Evolutionary conservation across 2,797 vertebrate species (phyloP), one percentile per base, ranked within the genome.

Genomic region (Muscicapa striata): DNA sequence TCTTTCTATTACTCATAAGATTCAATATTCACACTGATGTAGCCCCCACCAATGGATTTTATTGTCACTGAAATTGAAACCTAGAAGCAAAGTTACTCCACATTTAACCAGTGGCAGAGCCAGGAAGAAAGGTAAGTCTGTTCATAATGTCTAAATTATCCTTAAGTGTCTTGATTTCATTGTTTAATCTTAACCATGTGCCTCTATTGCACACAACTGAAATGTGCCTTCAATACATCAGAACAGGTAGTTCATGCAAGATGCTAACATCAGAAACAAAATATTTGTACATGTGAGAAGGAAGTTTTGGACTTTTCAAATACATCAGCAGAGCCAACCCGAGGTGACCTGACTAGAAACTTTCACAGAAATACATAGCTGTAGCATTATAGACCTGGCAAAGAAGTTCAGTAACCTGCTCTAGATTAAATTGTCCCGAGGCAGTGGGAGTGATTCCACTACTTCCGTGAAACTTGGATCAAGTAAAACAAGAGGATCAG

Each of bases 221-320:
- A 90, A 75, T 14, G 32, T 57, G 45, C 30, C 30, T 83, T 83
- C 43, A 17, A 20, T 80, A 36, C 21, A 29, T 72, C 36, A 15
- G 55, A 57, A 78, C 27, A 77, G 27, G 15, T 13, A 51, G 61
- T 7, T 90, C 69, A 63, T 51, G 68, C 38, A 70, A 68, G 66
- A 30, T 67, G 58, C 38, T 52, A 46, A 46, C n/a, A 57, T 52
- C 46, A 88, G 64, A 92, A 77, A 46, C 62, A 88, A 70, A 75
- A 29, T 2, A 6, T 41, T 22, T 86, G 52, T 45, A 72, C 8
- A 5, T 15, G 13, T 11, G 62, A 85, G 40, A 49, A 85, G 36
- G 27, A 74, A 75, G 40, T 27, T 87, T 30, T 66, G 24, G 21
- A 62, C n/a, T 63, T 77, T 4, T 80, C 36, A 63, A 70, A 85